A percentile compares a stretch with the other conserved stretches of the same genome.
phyloP scores from a whole-genome alignment of 2,113 vertebrate species.

The Pygoscelis adeliae region DNA sequence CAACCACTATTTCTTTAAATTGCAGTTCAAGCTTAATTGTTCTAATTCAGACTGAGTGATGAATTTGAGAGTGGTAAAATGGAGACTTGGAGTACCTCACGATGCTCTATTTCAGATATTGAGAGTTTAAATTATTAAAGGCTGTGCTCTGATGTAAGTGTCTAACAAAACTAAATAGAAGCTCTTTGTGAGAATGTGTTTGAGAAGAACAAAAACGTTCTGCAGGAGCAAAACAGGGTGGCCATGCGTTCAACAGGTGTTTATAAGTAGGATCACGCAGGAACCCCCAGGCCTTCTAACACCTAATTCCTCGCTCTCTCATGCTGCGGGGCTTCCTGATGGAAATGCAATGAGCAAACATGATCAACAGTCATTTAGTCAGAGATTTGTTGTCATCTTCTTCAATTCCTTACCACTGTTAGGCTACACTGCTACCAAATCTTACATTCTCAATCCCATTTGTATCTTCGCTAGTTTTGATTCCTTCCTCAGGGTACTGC shows the following conservation, averaged over 20 bases:
- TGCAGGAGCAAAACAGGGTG: background rate
- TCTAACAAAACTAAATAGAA: background rate
- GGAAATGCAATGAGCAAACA: background rate
- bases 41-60: background rate
- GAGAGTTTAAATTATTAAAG: background rate
- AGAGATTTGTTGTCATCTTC: background rate
- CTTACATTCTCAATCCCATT: background rate
- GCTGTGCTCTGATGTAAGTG: background rate
- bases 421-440: background rate
- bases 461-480: background rate
- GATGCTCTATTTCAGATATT: background rate
- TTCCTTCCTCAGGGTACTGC: background rate
- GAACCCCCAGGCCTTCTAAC: background rate
- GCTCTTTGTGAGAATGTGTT: background rate
- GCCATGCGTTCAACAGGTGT: background rate
- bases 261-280: background rate
- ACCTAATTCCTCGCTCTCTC: background rate
- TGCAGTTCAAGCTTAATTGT: background rate
- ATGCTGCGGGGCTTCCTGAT: background rate
- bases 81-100: background rate
- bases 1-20: background rate
- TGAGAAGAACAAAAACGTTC: background rate
- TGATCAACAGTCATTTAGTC: background rate
- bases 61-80: background rate
- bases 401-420: background rate